Evolutionary conservation across 2,888 invertebrate species (phyloP).

Genomic region (Pseudeuparius sepicola): DNA sequence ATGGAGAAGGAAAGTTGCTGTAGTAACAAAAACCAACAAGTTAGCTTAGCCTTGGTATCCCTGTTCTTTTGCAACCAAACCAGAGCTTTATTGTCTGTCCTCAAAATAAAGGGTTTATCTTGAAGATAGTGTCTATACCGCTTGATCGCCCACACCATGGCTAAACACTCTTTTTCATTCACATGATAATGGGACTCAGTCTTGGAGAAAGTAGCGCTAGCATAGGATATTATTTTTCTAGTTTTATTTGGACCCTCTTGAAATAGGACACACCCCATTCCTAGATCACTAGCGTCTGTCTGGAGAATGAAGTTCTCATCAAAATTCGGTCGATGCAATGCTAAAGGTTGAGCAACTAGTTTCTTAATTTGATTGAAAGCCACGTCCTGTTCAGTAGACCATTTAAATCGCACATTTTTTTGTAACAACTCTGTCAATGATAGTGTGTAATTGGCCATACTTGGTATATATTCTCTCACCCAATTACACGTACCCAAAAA

Average conservation of each 20-base stretch:
- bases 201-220: conserved; percentile 4
- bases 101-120: conserved; percentile 4
- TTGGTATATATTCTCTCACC: conserved; percentile 6
- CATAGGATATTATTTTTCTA: conserved; percentile 6
- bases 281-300: background rate
- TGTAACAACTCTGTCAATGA: background rate
- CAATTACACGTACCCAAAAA: conserved; percentile 7
- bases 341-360: conserved; percentile 1
- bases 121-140: conserved; percentile 5
- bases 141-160: conserved; percentile 2
- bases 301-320: background rate
- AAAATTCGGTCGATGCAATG: conserved; percentile 1
- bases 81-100: conserved; percentile 2
- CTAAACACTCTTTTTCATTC: conserved; percentile 2
- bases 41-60: conserved; percentile 11
- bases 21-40: conserved; percentile 16
- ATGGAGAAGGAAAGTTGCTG: conserved; percentile 17
- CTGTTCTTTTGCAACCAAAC: conserved; percentile 14
- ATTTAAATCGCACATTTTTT: conserved; percentile 1
- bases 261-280: background rate
- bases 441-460: background rate
- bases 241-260: background rate
- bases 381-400: background rate
- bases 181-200: conserved; percentile 2
- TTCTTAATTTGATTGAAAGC: conserved; percentile 6